Percentiles rank a stretch among this genome's conserved stretches.
Conservation (phyloP, 2,888 invertebrate genomes). For the Lasioglossum marginatum region DNA sequence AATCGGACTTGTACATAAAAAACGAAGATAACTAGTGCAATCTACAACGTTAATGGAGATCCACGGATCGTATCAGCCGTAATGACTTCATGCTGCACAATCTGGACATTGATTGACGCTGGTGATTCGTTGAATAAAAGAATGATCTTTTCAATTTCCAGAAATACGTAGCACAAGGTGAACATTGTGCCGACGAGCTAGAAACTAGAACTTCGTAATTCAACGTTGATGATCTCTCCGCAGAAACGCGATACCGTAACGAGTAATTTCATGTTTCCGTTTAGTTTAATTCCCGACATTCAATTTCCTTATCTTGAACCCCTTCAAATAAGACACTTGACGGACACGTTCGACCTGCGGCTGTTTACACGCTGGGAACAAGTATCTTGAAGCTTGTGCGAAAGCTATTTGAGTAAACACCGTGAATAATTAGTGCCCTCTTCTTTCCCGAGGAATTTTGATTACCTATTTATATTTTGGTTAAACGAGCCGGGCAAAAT, state of each 20-base stretch:
- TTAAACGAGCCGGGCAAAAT: not conserved
- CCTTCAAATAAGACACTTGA: not conserved
- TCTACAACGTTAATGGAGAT: not conserved
- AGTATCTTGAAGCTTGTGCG: not conserved
- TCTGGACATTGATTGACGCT: not conserved
- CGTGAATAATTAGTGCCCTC: not conserved
- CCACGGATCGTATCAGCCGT: not conserved
- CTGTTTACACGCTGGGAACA: not conserved
- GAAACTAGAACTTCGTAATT: not conserved
- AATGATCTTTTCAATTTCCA: not conserved
- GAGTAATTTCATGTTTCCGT: conserved; percentile 11
- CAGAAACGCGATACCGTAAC: not conserved
- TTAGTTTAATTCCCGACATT: conserved; percentile 1
- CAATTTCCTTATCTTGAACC: conserved; percentile 3
- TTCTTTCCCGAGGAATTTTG: not conserved
- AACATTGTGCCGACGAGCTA: not conserved
- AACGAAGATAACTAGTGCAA: not conserved
- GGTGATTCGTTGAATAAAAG: not conserved
- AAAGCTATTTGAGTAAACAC: not conserved
- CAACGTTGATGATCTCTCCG: not conserved
- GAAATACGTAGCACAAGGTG: not conserved
- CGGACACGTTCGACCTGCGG: not conserved
- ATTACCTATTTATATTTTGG: not conserved
- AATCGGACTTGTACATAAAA: not conserved
- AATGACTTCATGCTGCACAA: not conserved